Base-by-base conservation (phyloP, 2,113 vertebrate species). In the Syrrhaptes paradoxus region DNA sequence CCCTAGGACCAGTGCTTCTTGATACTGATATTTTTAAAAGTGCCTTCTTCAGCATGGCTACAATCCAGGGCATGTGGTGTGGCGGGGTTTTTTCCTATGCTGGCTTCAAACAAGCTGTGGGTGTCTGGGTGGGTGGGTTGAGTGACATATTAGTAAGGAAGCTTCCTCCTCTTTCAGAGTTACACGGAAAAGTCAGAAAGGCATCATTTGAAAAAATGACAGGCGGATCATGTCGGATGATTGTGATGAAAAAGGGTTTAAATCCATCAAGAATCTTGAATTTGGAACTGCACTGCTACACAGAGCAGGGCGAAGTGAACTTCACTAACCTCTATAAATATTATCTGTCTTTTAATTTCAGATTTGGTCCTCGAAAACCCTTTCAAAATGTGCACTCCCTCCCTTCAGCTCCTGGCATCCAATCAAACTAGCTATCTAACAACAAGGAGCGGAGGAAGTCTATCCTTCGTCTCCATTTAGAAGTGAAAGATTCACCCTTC, bases 61-160 rank as follows among this genome's bases (percentile, higher is more conserved):
- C 95, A 97, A 93, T 80, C 90, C 77, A 96, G 85, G 48, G 71
- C 5, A 11, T 87, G 82, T 87, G 94, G 81, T 74, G 81, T 77
- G 73, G 24, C 73, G 93, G 48, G 76, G n/a, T 29, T 72, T 36
- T 95, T 93, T 28, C 92, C 86, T 81, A n/a, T 89, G 49, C 94
- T 87, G 91, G 84, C 84, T 98, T 97, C 92, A 75, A 89, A 94
- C 32, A 74, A 95, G 79, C 93, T 85, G 97, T 98, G 92, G 97
- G 98, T 97, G 98, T 96, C 93, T 97, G 95, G 98, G 98, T 98
- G 97, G 97, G 98, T 97, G 97, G 97, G 89, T 85, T 98, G 98
- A 98, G 73, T 98, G 98, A 97, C 98, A 98, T 65, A 95, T 96
- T 97, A 97, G 97, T 94, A 92, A 96, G 93, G 95, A 98, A 96